Evolutionary conservation across 92 coral and sea anemone genomes (phyloP).

Genomic region (Scolanthus callimorphus): DNA sequence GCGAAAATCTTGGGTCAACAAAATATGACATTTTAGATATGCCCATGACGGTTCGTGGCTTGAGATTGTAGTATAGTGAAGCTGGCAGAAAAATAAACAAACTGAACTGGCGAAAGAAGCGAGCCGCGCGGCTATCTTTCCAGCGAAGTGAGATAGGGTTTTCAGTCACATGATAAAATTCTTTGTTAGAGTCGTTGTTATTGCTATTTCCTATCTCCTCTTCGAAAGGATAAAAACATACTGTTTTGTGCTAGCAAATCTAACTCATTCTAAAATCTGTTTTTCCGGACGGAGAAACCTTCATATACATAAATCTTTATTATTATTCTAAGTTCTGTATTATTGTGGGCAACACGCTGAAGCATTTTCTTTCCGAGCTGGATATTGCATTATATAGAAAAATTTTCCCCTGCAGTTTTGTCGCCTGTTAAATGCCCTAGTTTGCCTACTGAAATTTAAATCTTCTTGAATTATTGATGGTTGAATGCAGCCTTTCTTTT

Average conservation of each 20-base stretch:
- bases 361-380: too few relatives aligned
- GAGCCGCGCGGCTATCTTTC: background rate
- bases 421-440: too few relatives aligned
- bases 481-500: background rate
- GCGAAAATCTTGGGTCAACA: conserved; percentile 14
- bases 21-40: conserved; percentile 21
- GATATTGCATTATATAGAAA: too few relatives aligned
- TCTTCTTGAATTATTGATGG: background rate
- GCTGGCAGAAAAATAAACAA: conserved; percentile 1
- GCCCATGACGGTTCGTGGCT: conserved; percentile 12
- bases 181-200: background rate
- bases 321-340: too few relatives aligned
- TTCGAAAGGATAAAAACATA: background rate
- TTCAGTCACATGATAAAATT: background rate
- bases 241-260: background rate
- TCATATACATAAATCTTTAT: background rate
- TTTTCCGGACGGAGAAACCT: background rate
- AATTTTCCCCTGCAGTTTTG: too few relatives aligned
- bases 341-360: too few relatives aligned
- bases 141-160: background rate
- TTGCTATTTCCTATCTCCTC: background rate
- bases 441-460: too few relatives aligned
- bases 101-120: background rate
- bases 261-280: background rate
- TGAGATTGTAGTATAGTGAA: background rate